Base-by-base conservation (phyloP, 2,888 invertebrate species). In the Icerya purchasi region DNA sequence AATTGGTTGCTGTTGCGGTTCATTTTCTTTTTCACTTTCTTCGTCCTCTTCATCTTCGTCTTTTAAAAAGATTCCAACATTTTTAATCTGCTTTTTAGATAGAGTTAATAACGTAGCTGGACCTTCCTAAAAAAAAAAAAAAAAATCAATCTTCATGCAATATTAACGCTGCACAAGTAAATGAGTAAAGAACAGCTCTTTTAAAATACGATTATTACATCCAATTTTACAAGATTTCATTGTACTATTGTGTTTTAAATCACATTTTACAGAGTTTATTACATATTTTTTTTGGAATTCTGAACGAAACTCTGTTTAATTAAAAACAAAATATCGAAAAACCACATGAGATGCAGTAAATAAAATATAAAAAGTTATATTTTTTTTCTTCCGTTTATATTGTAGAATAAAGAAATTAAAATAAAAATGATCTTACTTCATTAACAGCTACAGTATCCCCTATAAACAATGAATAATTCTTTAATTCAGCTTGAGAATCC, bases 371-470 rank as follows among this genome's bases (percentile, higher is more conserved):
- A n/a, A n/a, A n/a, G n/a, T n/a, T n/a, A n/a, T n/a, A n/a, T n/a
- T n/a, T n/a, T n/a, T n/a, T n/a, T n/a, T n/a, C n/a, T n/a, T n/a
- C n/a, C n/a, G n/a, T n/a, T n/a, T n/a, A n/a, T n/a, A n/a, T n/a
- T n/a, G n/a, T n/a, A n/a, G n/a, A n/a, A n/a, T n/a, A n/a, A n/a
- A n/a, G n/a, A n/a, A n/a, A n/a, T n/a, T n/a, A n/a, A n/a, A n/a
- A n/a, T n/a, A n/a, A n/a, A n/a, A n/a, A n/a, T n/a, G n/a, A 56
- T 18, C 25, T 64, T 68, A 79, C 86, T 68, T 94, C 93, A 68
- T 88, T 90, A 0, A 96, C 89, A 66, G 92, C 72, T n/a, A 94
- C 92, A 19, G 97, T 98, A 71, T 98, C 98, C 2, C 96, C 97
- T 66, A 98, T 79, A 69, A 93, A 96, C 2, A 99, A 75, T 0